Percentiles rank a stretch among this genome's conserved stretches.
phyloP scores from a whole-genome alignment of 2,888 invertebrate species.

The Drosophila gaucha region DNA sequence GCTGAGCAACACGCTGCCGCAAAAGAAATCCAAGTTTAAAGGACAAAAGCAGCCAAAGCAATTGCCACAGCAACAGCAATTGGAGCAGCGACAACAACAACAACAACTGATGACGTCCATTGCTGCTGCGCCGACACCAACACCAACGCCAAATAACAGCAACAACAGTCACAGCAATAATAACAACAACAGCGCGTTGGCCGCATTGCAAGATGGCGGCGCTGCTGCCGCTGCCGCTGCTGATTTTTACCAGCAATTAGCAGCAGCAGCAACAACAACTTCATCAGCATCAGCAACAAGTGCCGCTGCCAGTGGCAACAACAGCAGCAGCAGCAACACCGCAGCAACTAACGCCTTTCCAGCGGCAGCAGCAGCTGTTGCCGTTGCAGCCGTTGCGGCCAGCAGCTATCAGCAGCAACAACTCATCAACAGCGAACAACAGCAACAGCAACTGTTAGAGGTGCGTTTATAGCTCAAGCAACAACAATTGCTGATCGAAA shows the following conservation, averaged over 20 bases:
- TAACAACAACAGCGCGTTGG: slow-evolving; percentile 58
- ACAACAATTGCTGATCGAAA: not conserved
- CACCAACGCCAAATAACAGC: slow-evolving; percentile 39
- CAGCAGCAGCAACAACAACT: slow-evolving; percentile 64
- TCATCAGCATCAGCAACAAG: not conserved
- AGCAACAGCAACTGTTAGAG: slow-evolving; percentile 81
- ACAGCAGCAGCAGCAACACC: slow-evolving; percentile 24
- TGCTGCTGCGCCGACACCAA: slow-evolving; percentile 60
- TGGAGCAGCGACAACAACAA: slow-evolving; percentile 42
- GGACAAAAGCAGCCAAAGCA: slow-evolving; percentile 83
- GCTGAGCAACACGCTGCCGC: slow-evolving; percentile 77
- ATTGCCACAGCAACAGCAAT: slow-evolving; percentile 65
- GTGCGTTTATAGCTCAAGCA: slow-evolving; percentile 38
- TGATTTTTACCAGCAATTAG: slow-evolving; percentile 71
- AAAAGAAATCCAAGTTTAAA: slow-evolving; percentile 79
- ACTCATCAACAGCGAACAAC: slow-evolving; percentile 78
- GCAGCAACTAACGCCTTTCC: slow-evolving; percentile 54
- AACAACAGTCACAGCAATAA: slow-evolving; percentile 38
- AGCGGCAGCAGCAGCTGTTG: slow-evolving; percentile 69
- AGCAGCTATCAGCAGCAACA: slow-evolving; percentile 77
- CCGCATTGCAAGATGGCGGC: slow-evolving; percentile 73
- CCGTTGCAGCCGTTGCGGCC: slow-evolving; percentile 77
- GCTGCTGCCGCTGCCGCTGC: slow-evolving; percentile 72
- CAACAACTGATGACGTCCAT: slow-evolving; percentile 69
- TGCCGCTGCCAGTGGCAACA: slow-evolving; percentile 7